These are phyloP conservation scores for Euplexia lucipara DNA, from an alignment of 2,888 invertebrate genomes.

Conservation along the genomic window DNA sequence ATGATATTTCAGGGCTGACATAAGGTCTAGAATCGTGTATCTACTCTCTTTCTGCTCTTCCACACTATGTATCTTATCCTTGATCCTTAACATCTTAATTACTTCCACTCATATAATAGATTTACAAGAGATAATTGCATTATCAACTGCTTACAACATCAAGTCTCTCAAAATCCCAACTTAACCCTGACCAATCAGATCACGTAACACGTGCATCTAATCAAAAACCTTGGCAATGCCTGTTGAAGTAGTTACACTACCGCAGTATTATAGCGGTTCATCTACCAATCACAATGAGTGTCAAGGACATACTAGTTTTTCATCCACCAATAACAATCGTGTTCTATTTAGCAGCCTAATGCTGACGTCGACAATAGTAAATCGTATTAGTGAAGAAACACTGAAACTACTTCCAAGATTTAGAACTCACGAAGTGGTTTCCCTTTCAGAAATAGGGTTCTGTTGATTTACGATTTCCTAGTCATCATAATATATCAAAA, in stretches of 20 bases:
- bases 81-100: too few species aligned
- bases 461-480: too few species aligned
- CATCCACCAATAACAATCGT: slow-evolving; percentile 6
- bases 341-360: not conserved
- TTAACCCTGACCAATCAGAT: not conserved
- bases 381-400: not conserved
- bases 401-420: not conserved
- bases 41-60: too few species aligned
- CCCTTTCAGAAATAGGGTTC: too few species aligned
- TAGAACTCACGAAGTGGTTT: not conserved
- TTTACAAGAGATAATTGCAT: too few species aligned
- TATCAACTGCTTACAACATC: too few species aligned
- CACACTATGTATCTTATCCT: too few species aligned
- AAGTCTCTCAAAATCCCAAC: too few species aligned
- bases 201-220: not conserved
- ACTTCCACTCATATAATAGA: too few species aligned
- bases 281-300: slow-evolving; percentile 19
- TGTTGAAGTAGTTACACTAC: slow-evolving; percentile 9
- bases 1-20: too few species aligned
- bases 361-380: not conserved
- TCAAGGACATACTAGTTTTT: slow-evolving; percentile 17
- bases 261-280: not conserved
- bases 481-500: too few species aligned
- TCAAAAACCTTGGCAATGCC: slow-evolving; percentile 26
- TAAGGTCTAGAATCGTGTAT: too few species aligned